phyloP scores from a whole-genome alignment of 2,797 vertebrate genomes.

The Threskiornis aethiopicus region DNA sequence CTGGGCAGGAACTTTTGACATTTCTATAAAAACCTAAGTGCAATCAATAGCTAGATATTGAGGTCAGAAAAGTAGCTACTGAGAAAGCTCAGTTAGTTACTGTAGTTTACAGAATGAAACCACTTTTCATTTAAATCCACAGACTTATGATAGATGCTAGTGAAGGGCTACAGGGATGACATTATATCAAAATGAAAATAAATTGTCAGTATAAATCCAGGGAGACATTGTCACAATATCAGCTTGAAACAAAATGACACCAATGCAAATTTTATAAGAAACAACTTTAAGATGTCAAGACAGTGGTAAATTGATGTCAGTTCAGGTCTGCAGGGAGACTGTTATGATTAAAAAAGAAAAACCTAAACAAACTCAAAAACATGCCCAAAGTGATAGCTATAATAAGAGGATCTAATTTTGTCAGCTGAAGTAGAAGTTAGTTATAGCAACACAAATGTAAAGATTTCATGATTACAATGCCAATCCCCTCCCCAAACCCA shows the following conservation, averaged over 20 bases:
- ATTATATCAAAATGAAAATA: constrained; percentile 58
- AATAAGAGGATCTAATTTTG: constrained; percentile 18
- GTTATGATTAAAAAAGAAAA: constrained; percentile 22
- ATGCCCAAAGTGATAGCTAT: not conserved
- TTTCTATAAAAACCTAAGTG: constrained; percentile 10
- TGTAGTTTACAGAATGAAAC: constrained; percentile 14
- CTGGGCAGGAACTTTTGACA: constrained; percentile 1
- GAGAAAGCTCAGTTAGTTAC: constrained; percentile 23
- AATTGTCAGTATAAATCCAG: constrained; percentile 54
- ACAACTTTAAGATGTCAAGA: constrained; percentile 67
- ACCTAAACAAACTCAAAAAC: constrained; percentile 38
- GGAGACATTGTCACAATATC: constrained; percentile 52
- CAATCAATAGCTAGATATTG: constrained; percentile 27
- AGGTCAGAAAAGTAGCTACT: constrained; percentile 32
- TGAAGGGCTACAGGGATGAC: constrained; percentile 31
- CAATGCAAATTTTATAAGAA: constrained; percentile 61
- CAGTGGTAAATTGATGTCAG: constrained; percentile 63
- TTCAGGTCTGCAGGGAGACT: constrained; percentile 38
- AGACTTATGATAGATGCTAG: not conserved
- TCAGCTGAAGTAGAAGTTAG: not conserved
- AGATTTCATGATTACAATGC: not conserved
- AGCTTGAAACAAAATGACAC: constrained; percentile 63
- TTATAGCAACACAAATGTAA: not conserved
- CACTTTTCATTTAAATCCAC: constrained; percentile 29
- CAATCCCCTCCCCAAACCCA: not conserved